Evolutionary conservation across 2,113 vertebrate species (phyloP), one percentile per base, ranked within the genome.

Genomic region (Mormyrus iriodes): DNA sequence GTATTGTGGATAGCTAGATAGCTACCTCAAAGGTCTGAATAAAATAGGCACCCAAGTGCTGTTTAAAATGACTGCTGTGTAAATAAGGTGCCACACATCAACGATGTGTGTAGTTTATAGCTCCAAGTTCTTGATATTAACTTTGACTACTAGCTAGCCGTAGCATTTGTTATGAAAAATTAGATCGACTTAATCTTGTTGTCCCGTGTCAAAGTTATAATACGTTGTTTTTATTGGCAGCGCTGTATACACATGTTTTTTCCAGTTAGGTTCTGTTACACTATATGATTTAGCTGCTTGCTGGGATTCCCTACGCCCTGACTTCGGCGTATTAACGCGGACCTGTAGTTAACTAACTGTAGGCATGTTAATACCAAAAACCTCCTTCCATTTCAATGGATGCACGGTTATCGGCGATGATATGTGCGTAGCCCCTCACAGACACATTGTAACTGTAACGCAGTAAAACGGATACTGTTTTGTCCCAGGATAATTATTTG

Each of bases 1-100:
- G 95, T 96, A 94, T 88, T 69, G 55, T 69, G 48, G 2, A 13
- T 65, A 61, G 51, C 73, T 84, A 58, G 51, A 35, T 27, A 13
- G 49, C 49, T 48, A 73, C 24, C 24, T 31, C 4, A 44, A 73
- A 27, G 42, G 39, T 46, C 51, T 35, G 35, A 76, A 35, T 65
- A 21, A 48, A 55, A 82, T 88, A 58, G 12, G 27, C 24, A 44
- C 39, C 39, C 35, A 39, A 82, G 61, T 82, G 31, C 76, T 82
- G 31, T 52, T 27, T 48, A 52, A 5, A 0, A 88, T 65, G 55
- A 51, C 48, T 73, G 24, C 9, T 44, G 49, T 73, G 42, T 48
- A 31, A 73, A 76, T 88, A 27, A 48, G 58, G 27, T 9, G 65
- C 24, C 44, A 86, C 27, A n/a, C n/a, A 31, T 86, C 85, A 48